These are phyloP conservation scores for Proteles cristata DNA, from an alignment of 2,113 vertebrate genomes.

Conservation along the genomic window DNA sequence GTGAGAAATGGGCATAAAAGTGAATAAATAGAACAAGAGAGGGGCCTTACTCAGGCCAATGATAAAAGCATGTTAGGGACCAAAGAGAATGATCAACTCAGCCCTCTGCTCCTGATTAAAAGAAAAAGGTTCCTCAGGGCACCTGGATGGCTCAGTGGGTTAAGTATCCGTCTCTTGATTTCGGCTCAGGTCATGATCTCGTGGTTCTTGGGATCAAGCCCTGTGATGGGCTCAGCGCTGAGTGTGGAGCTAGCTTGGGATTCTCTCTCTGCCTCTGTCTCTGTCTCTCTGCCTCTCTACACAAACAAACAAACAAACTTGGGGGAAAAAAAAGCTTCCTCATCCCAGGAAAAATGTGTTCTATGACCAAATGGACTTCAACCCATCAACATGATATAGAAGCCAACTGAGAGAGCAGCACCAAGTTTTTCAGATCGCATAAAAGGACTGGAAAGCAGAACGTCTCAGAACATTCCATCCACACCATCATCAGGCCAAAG, in stretches of 20 bases:
- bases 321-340: not conserved
- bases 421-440: not conserved
- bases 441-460: not conserved
- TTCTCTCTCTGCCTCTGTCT: too few species aligned
- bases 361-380: not conserved
- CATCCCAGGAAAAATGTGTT: not conserved
- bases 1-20: not conserved
- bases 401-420: not conserved
- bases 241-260: too few species aligned
- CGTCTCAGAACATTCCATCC: not conserved
- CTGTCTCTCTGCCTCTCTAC: too few species aligned
- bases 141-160: too few species aligned
- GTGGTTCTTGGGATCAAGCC: too few species aligned
- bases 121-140: too few species aligned
- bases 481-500: not conserved
- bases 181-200: too few species aligned
- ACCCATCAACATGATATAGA: not conserved
- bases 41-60: not conserved
- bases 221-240: not conserved
- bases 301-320: too few species aligned
- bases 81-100: not conserved
- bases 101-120: not conserved
- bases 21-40: not conserved
- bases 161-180: too few species aligned
- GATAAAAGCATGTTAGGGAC: not conserved